Base-by-base conservation (phyloP, 2,113 vertebrate species). In the Sinosuthora webbiana region DNA sequence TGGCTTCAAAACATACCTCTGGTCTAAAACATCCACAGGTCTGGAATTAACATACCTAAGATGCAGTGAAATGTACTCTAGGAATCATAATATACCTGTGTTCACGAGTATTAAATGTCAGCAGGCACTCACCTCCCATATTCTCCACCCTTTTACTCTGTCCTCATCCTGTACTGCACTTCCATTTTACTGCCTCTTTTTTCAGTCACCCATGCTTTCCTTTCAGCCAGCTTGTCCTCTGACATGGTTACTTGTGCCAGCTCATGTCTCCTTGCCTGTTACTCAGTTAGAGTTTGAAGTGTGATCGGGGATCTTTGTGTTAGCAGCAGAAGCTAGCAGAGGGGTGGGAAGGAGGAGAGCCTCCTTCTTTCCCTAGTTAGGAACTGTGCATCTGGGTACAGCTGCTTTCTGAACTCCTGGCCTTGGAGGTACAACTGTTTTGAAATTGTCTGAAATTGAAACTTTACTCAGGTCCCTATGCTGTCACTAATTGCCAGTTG, bases 221-320 rank as follows among this genome's bases (percentile, higher is more conserved):
- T 22, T 64, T 28, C 57, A 28, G 18, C 22, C 41, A 79, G 13
- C 21, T 68, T 1, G 0, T 6, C 21, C 56, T 59, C 67, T n/a
- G 35, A 31, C 1, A 0, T 31, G 11, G 7, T 12, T 65, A 13
- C n/a, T 41, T 0, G 3, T 69, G n/a, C 16, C 25, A 45, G 60
- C 55, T 67, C 35, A 39, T 15, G 14, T 47, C 35, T 13, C 9
- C 44, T 22, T 60, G 37, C 7, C n/a, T 55, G 11, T 28, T 75
- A 44, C 20, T 41, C 67, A 39, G 2, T 39, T 25, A 10, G 2
- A 52, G 31, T 11, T 62, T 64, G 53, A 3, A 37, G 24, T 15
- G 42, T 77, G 45, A 37, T n/a, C 17, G 31, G 13, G 15, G 25
- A 82, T 37, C 7, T 45, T 41, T 1, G 1, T 10, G 27, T 22